Evolutionary conservation across 2,797 vertebrate genomes (phyloP), one percentile per base, ranked within the genome.

Genomic region (Botia almorhae): DNA sequence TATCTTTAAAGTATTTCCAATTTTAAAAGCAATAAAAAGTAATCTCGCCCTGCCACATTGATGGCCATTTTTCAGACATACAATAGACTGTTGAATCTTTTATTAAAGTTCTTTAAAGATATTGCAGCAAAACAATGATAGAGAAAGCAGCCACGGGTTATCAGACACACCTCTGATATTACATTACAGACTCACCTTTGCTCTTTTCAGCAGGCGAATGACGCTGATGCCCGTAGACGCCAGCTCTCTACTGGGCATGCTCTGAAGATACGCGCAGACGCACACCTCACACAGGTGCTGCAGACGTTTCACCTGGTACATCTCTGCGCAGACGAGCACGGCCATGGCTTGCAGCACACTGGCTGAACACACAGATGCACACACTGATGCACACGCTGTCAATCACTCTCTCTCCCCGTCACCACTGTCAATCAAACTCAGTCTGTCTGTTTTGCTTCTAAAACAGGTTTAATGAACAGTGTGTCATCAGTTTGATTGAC

Each of bases 291-390:
- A 99, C 84, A 98, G 96, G 69, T 97, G 96, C 93, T 98, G 97
- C 39, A 99, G 95, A n/a, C 98, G 93, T 70, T 97, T 96, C 72
- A 99, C 96, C 84, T 99, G 98, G 91, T 99, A 99, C 98, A 99
- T 99, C 92, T 99, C 97, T 0, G 97, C 97, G 75, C 97, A 99
- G 85, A 99, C 95, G 82, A 99, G 87, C 87, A 99, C 96, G 2
- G 97, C 96, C 97, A 99, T 98, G 16, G 97, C 98, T 90, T 99
- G 97, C 75, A 97, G 91, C 90, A 98, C 96, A 83, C 96, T 96
- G 76, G 95, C 98, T 99, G 88, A 70, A 88, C 84, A 91, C 86
- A 87, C 82, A 88, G 74, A 89, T 33, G 4, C 72, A 55, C 50
- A 64, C 80, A 50, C n/a, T n/a, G n/a, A n/a, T n/a, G n/a, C n/a